Base-by-base conservation (phyloP, 2,888 invertebrate species). In the Platypus cylindrus region DNA sequence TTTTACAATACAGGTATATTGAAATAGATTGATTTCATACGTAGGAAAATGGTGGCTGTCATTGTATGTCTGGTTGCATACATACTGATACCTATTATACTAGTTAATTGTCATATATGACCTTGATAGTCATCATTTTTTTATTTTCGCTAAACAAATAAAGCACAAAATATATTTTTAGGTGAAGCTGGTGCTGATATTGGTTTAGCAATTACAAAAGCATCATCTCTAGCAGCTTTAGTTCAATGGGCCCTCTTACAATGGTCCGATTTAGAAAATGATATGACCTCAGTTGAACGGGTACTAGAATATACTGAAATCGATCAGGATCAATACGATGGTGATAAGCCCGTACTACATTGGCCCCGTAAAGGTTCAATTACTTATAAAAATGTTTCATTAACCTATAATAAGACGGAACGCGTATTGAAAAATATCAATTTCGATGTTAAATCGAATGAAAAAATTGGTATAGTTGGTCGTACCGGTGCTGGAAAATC, bases 201-300 rank as follows among this genome's bases (percentile, higher is more conserved):
- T 2, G 68, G 68, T 12, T 46, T 69, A 17, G 62, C 65, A 5
- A 58, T 69, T 14, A 64, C 66, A 0, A 66, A 68, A 51, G 55
- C 60, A 2, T 54, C 63, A 15, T 48, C 52, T 2, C 66, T 85
- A 39, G 80, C 81, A 0, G 79, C 79, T 9, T 59, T 64, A 56
- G 46, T 73, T 46, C 70, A 71, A 51, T 71, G 69, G 68, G 69
- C 65, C 3, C 63, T 73, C 20, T 67, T 90, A 5, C 89, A 90
- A 58, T 86, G 86, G 47, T 84, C 91, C 0, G 91, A 91, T 58
- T 58, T 59, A 4, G 61, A 61, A 57, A 87, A 84, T 52, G 79
- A 76, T 46, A 84, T 87, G 85, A 86, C 84, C 2, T 80, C 84
- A 3, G 89, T 93, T 0, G 94, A 95, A 62, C 73, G 91, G 59